Base-by-base conservation (phyloP, 2,888 invertebrate species). In the Antheraea yamamai region DNA sequence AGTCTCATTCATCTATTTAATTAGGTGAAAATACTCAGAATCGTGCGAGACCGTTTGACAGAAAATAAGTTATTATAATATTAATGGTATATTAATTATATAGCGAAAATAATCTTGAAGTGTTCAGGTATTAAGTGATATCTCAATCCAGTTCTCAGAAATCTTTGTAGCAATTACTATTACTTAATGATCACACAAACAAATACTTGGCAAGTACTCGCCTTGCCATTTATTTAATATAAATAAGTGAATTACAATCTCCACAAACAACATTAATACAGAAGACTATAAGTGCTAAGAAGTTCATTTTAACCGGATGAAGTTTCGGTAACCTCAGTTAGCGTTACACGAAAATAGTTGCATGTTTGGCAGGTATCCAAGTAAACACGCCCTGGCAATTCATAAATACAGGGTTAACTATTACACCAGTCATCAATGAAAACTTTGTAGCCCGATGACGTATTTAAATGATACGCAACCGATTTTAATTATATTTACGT, bases 331-430 rank as follows among this genome's bases (percentile, higher is more conserved):
- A 75, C 61, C 74, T 30, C 77, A 72, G 77, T 78, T 83, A 84
- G 79, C 82, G 79, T 80, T 75, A 78, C 76, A 76, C 81, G 73
- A 81, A 85, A 85, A 86, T 87, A 85, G 81, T 80, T 82, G 79
- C 72, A 77, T 72, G 51, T 52, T 80, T 87, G 89, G 89, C 87
- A 68, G 6, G 1, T 4, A 2, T 83, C 88, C 89, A 89, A 83
- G 78, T 77, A 68, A 64, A 79, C 76, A 75, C 75, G 75, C 77
- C 76, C 76, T 76, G 75, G 77, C 81, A 80, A 85, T 86, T 87
- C 87, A 88, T 87, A 82, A 84, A 81, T 79, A 75, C 71, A 70
- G 68, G 73, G 76, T 75, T 68, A 64, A 74, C 77, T 74, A 72
- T 78, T 78, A 71, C 72, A 78, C 76, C 76, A 75, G 78, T 30